Percentiles rank a stretch among this genome's conserved stretches.
Conservation (phyloP, 2,888 invertebrate species). For the Steinernema carpocapsae region DNA sequence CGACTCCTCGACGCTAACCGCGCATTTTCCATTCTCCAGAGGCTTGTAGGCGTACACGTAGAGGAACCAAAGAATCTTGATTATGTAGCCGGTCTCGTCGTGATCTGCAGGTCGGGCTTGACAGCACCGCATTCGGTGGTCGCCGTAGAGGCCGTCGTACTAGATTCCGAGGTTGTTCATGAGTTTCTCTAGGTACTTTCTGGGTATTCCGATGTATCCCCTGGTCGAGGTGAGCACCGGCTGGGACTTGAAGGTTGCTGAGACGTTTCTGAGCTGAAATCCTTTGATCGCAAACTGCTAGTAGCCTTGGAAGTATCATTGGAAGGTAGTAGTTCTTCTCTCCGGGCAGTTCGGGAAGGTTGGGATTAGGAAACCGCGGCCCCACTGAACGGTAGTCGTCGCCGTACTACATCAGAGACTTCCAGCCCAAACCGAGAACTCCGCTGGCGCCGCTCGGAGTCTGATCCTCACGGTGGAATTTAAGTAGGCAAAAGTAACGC, state of each 20-base stretch:
- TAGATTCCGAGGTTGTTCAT: background rate
- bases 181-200: background rate
- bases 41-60: conserved; percentile 6
- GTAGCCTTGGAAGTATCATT: background rate
- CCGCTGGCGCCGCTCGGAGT: too few species aligned
- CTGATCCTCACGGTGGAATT: too few species aligned
- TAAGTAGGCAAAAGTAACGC: too few species aligned
- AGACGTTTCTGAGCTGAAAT: background rate
- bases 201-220: conserved; percentile 22
- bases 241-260: background rate
- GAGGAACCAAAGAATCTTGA: too few species aligned
- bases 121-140: background rate
- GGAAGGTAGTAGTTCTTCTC: background rate
- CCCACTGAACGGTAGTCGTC: background rate
- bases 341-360: background rate
- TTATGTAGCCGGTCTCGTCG: background rate
- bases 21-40: background rate
- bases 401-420: background rate
- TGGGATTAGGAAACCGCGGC: background rate
- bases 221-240: conserved; percentile 4
- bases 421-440: conserved; percentile 9
- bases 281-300: conserved; percentile 12
- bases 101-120: too few species aligned
- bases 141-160: conserved; percentile 8
- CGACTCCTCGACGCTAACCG: conserved; percentile 15